Percentiles rank a stretch among this genome's conserved stretches.
These are phyloP conservation scores for Strigamia maritima DNA, from an alignment of 2,888 invertebrate genomes.

Conservation along the genomic window DNA sequence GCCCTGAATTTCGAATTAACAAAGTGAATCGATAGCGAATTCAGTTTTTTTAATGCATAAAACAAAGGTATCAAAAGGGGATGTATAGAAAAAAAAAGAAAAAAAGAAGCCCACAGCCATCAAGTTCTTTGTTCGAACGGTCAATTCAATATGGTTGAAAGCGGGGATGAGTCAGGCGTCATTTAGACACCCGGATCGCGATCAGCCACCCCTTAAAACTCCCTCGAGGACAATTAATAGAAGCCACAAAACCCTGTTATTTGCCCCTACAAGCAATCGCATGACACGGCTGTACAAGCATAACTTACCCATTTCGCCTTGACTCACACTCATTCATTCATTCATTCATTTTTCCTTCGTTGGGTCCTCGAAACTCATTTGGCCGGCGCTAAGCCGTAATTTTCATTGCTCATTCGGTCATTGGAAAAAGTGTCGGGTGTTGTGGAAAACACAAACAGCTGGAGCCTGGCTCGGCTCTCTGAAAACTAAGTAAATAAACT, in stretches of 20 bases:
- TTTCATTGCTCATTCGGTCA: too few species aligned
- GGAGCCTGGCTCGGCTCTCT: background rate
- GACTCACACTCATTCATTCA: background rate
- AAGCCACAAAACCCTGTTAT: background rate
- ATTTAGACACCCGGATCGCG: background rate
- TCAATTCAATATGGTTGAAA: slow-evolving; percentile 6
- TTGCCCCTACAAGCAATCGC: background rate
- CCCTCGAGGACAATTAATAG: background rate
- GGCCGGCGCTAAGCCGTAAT: background rate
- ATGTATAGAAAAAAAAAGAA: background rate
- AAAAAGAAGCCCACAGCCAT: background rate
- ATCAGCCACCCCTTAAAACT: slow-evolving; percentile 19
- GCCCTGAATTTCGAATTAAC: too few species aligned
- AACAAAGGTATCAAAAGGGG: background rate
- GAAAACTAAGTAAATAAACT: slow-evolving; percentile 1
- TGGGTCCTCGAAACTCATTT: background rate
- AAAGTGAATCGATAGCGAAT: too few species aligned
- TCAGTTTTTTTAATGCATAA: background rate
- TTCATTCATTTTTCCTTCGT: too few species aligned
- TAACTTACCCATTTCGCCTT: slow-evolving; percentile 12
- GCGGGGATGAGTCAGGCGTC: background rate
- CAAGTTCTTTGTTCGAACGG: background rate
- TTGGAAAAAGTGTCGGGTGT: background rate
- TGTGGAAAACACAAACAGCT: slow-evolving; percentile 7
- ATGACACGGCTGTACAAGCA: background rate